Conservation (phyloP, 64 coral and sea anemone genomes). For the Orbicella faveolata region DNA sequence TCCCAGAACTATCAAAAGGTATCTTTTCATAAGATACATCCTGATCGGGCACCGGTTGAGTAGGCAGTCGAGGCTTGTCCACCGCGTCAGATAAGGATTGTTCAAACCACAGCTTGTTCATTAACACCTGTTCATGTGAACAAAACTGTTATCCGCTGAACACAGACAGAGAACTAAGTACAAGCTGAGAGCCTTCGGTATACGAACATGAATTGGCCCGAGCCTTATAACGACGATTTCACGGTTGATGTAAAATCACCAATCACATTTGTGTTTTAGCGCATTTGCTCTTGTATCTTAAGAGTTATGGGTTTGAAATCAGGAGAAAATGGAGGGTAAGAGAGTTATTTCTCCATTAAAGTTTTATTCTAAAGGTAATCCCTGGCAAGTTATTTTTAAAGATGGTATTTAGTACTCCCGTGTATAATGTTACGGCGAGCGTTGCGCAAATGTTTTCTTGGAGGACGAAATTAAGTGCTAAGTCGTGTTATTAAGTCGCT, state of each 20-base stretch:
- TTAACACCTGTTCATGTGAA: slow-evolving; percentile 49
- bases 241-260: too few species aligned
- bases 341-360: slow-evolving; percentile 42
- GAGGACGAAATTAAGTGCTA: not conserved
- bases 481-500: too few species aligned
- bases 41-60: slow-evolving; percentile 73
- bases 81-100: slow-evolving; percentile 47
- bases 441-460: slow-evolving; percentile 35
- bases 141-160: not conserved
- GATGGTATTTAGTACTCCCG: not conserved
- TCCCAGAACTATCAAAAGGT: not conserved
- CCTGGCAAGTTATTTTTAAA: too few species aligned
- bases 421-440: slow-evolving; percentile 43
- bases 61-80: slow-evolving; percentile 65
- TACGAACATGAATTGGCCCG: too few species aligned
- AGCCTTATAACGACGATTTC: too few species aligned
- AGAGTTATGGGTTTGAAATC: not conserved
- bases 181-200: too few species aligned
- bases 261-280: not conserved
- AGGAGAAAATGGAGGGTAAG: too few species aligned
- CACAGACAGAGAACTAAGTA: too few species aligned
- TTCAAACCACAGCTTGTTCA: slow-evolving; percentile 88
- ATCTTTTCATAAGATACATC: slow-evolving; percentile 17
- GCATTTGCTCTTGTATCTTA: not conserved
- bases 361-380: too few species aligned